Conservation (phyloP, 1,140 invertebrate species). For the Zaprionus kolodkinae region DNA sequence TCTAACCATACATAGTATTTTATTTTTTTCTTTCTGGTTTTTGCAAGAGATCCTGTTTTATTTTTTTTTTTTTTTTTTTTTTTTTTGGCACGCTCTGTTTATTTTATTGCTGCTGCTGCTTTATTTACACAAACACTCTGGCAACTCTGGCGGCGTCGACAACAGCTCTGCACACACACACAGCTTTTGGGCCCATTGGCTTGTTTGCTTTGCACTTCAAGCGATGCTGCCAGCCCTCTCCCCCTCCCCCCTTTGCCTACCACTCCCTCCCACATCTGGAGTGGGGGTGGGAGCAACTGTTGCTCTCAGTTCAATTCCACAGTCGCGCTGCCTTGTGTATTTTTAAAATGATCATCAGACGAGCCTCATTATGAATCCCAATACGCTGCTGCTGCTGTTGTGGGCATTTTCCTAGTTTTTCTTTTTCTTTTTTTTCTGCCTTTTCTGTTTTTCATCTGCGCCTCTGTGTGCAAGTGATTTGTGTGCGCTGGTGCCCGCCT, state of each 20-base stretch:
- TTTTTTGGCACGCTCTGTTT: constrained; percentile 11
- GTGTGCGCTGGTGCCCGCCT: constrained; percentile 35
- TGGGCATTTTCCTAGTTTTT: constrained; percentile 11
- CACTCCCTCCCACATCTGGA: constrained; percentile 20
- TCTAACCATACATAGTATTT: background rate
- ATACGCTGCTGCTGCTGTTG: constrained; percentile 25
- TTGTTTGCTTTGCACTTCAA: constrained; percentile 52
- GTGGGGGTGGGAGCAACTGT: constrained; percentile 3
- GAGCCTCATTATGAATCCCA: constrained; percentile 71
- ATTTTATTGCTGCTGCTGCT: constrained; percentile 7
- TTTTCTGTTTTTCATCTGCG: constrained; percentile 37
- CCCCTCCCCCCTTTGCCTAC: background rate
- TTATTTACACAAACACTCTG: constrained; percentile 1
- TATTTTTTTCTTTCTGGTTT: background rate
- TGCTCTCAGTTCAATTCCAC: constrained; percentile 19
- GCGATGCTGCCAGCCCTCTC: background rate
- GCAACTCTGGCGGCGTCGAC: constrained; percentile 17
- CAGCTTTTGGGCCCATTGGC: background rate
- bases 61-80: constrained; percentile 9
- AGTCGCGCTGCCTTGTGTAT: constrained; percentile 41
- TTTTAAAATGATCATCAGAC: constrained; percentile 61
- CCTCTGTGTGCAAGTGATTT: constrained; percentile 56
- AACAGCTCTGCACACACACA: constrained; percentile 50
- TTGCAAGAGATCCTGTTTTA: constrained; percentile 12
- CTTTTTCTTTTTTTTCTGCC: constrained; percentile 5